These are phyloP conservation scores for Nomada flava DNA, from an alignment of 2,888 invertebrate genomes.

Conservation along the genomic window DNA sequence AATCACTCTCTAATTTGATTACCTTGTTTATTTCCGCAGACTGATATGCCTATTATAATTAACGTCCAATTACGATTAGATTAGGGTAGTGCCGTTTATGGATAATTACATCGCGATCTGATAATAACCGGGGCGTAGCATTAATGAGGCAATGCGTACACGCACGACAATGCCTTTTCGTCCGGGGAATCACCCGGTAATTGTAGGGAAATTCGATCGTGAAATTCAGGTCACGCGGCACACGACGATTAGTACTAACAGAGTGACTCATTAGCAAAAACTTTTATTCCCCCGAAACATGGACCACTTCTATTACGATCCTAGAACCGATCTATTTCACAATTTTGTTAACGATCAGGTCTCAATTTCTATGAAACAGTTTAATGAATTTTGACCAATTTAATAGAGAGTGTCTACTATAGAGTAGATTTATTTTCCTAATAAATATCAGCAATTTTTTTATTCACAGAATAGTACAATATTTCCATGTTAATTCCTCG, in stretches of 20 bases:
- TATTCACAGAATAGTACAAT: too few relatives aligned
- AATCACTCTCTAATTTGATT: slow-evolving; percentile 41
- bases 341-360: too few relatives aligned
- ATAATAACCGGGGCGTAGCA: slow-evolving; percentile 38
- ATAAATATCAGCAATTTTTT: too few relatives aligned
- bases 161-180: slow-evolving; percentile 45
- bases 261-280: slow-evolving; percentile 18
- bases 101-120: slow-evolving; percentile 35
- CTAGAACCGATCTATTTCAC: neutral
- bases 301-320: neutral
- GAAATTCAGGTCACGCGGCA: slow-evolving; percentile 20
- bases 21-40: slow-evolving; percentile 40
- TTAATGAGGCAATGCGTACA: slow-evolving; percentile 42
- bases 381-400: too few relatives aligned
- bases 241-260: slow-evolving; percentile 28
- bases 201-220: slow-evolving; percentile 35
- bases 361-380: too few relatives aligned
- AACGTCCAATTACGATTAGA: slow-evolving; percentile 51
- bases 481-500: too few relatives aligned
- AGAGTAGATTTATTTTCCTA: too few relatives aligned
- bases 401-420: too few relatives aligned
- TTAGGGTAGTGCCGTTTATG: slow-evolving; percentile 33
- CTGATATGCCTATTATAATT: slow-evolving; percentile 51
- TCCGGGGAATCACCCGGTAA: slow-evolving; percentile 41
- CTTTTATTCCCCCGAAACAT: neutral